These are phyloP conservation scores for Megalonaias nervosa DNA, from an alignment of 1,140 invertebrate genomes.

Conservation along the genomic window DNA sequence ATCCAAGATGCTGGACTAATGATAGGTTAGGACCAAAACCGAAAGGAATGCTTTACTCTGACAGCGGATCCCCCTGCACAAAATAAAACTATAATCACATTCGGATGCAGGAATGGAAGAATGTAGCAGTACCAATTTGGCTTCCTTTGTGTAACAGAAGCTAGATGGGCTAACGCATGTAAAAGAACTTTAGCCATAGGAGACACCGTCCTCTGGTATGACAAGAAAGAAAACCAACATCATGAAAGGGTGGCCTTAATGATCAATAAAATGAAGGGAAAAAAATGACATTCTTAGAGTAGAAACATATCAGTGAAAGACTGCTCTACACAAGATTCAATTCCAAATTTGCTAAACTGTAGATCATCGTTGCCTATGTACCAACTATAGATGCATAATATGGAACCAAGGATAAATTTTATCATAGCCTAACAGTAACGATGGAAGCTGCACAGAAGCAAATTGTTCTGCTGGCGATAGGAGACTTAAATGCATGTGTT, in stretches of 20 bases:
- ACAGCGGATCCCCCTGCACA: too few relatives aligned
- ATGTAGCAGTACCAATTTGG: conserved; percentile 10
- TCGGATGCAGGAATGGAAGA: too few relatives aligned
- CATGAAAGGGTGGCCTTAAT: conserved; percentile 16
- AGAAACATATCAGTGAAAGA: conserved; percentile 1
- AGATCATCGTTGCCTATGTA: conserved; percentile 14
- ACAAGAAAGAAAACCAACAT: conserved; percentile 7
- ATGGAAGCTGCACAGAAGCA: conserved; percentile 18
- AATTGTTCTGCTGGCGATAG: conserved; percentile 64
- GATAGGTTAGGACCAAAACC: too few relatives aligned
- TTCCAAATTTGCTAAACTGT: conserved; percentile 20
- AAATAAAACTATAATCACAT: too few relatives aligned
- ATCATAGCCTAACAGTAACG: conserved; percentile 22
- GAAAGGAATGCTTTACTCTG: too few relatives aligned
- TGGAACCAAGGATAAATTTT: conserved; percentile 36
- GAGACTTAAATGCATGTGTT: conserved; percentile 59
- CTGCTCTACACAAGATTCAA: conserved; percentile 17
- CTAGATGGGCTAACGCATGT: conserved; percentile 20
- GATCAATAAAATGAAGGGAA: background rate
- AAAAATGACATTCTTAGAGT: too few relatives aligned
- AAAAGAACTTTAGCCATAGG: conserved; percentile 7
- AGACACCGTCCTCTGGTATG: conserved; percentile 9
- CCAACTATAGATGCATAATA: conserved; percentile 21
- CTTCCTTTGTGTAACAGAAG: conserved; percentile 9
- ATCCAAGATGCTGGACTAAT: too few relatives aligned